Conservation (phyloP, 30 jellyfish, hydroid and myxozoan genomes). For the Hydra vulgaris region DNA sequence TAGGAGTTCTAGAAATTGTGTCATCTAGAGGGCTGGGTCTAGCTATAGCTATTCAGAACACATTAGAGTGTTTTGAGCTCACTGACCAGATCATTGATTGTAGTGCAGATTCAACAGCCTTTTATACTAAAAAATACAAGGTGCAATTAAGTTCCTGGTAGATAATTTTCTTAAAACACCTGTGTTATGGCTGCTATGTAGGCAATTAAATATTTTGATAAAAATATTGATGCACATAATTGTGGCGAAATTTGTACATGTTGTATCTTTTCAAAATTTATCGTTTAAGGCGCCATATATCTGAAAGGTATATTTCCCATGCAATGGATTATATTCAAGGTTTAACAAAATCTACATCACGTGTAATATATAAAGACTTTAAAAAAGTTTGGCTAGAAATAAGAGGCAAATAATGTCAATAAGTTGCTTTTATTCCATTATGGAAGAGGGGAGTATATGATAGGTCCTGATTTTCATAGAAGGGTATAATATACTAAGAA, state of each 20-base stretch:
- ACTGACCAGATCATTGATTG: neutral
- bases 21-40: neutral
- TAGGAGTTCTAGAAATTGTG: neutral
- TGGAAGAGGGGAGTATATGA: too few relatives aligned
- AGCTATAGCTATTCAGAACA: neutral
- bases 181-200: neutral
- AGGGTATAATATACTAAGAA: too few relatives aligned
- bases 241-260: neutral
- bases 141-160: neutral
- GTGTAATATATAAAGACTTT: too few relatives aligned
- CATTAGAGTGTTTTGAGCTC: neutral
- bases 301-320: too few relatives aligned
- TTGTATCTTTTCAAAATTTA: neutral
- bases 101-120: neutral
- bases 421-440: too few relatives aligned
- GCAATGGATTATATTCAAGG: too few relatives aligned
- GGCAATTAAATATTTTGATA: neutral
- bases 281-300: neutral
- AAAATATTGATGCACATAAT: neutral
- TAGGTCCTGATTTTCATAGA: too few relatives aligned
- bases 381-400: too few relatives aligned
- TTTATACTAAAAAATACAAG: neutral
- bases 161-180: neutral
- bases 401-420: too few relatives aligned
- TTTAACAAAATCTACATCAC: too few relatives aligned